Base-by-base conservation (phyloP, 30 jellyfish, hydroid and myxozoan genomes). In the Sanderia malayensis region DNA sequence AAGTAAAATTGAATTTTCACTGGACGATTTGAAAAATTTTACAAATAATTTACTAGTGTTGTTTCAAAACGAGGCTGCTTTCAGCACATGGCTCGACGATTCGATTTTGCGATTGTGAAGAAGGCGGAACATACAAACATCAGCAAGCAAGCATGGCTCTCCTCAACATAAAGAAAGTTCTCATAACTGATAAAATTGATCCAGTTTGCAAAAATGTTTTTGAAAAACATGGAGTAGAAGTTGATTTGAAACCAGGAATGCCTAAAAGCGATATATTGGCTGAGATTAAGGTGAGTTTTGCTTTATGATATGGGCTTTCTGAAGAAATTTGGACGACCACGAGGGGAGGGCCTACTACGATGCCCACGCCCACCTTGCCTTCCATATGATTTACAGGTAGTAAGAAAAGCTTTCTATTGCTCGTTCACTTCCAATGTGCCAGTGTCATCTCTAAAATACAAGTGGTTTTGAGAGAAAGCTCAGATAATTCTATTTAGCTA, bases 161-260 rank as follows among this genome's bases (percentile, higher is more conserved):
- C 23, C 18, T 24, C 26, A 44, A 80, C 27, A 27, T 76, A 60
- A 66, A 44, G 11, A 80, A 46, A 32, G 94, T 88, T 33, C 62
- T 88, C 41, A 88, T 88, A 15, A 71, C 94, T 60, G 97, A 88
- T 61, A 88, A 88, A 81, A 71, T 88, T 44, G 95, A 88, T 41
- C 67, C 60, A 0, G 46, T 77, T 63, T 88, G 97, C 29, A 70
- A 88, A 60, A 30, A 34, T 11, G 75, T 81, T 4, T 66, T 88
- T 15, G 84, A 71, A 20, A 61, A 76, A 22, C 64, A 80, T 61
- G 86, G 93, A 21, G 17, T 88, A 1, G 79, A 71, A 23, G 97
- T 81, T 4, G 86, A 59, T 19, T 62, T 66, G 77, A 80, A 81
- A 80, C 97, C 97, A 25, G 97, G 97, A 7, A 34, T 88, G 83